A percentile compares a stretch with the other conserved stretches of the same genome.
Evolutionary conservation across 1,140 invertebrate genomes (phyloP).

Genomic region (Diachasma alloeum): DNA sequence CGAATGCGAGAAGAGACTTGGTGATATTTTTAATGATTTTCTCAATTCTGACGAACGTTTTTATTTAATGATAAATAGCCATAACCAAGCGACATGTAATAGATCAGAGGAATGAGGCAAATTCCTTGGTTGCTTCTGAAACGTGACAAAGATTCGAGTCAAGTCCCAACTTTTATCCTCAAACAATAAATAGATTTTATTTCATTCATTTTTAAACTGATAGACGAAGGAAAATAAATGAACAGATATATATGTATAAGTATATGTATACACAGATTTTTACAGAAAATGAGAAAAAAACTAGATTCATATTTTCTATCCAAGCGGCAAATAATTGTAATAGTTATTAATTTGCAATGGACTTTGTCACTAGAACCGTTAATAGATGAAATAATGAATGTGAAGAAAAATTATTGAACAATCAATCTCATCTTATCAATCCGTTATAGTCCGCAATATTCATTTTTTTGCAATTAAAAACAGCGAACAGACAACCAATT

Average conservation of each 20-base stretch:
- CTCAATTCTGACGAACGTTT: neutral
- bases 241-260: constrained; percentile 55
- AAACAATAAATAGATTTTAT: constrained; percentile 38
- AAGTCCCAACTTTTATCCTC: constrained; percentile 30
- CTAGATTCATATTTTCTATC: constrained; percentile 40
- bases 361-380: neutral
- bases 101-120: neutral
- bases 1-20: constrained; percentile 1
- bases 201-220: neutral
- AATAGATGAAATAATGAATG: constrained; percentile 12
- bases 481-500: constrained; percentile 50
- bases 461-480: constrained; percentile 50
- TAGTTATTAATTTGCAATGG: neutral
- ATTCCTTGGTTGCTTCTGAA: constrained; percentile 1
- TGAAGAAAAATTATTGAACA: neutral
- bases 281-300: constrained; percentile 20
- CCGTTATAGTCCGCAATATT: constrained; percentile 62
- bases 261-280: constrained; percentile 50
- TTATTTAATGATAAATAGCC: neutral
- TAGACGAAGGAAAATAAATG: neutral
- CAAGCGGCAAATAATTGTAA: constrained; percentile 22
- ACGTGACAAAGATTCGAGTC: constrained; percentile 42
- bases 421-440: constrained; percentile 16
- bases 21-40: neutral
- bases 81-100: neutral